Evolutionary conservation across 2,888 invertebrate species (phyloP), one percentile per base, ranked within the genome.

Genomic region (Limnephilus auricula): DNA sequence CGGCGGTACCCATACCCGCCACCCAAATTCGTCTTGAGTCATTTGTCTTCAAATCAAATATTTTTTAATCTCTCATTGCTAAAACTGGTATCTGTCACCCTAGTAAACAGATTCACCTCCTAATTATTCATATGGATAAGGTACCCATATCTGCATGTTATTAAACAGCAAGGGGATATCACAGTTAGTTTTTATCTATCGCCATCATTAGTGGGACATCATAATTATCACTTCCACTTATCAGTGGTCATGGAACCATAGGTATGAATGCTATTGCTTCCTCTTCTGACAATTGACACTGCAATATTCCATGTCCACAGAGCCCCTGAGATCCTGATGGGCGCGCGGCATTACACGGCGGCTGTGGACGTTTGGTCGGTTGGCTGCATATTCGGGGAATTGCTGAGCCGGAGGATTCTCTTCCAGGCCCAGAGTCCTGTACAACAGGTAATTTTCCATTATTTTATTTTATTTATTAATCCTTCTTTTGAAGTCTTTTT

Each of bases 351-450:
- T 95, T 99, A 99, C 96, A 98, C 98, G 12, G 98, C 98, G 15
- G 99, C 99, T 6, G 99, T 99, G 85, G 99, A 99, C 95, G 99
- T 99, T 90, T 99, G 99, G 99, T 99, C 99, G 83, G 99, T 99
- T 85, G 99, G 99, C 86, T 99, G 99, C 95, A 99, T 99, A 95
- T 99, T 99, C 95, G 99, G 99, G 79, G 99, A 99, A 95, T 97
- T 99, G 92, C 97, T 99, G 88, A 99, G 99, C 91, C 96, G 99
- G 93, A 96, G 99, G 94, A 99, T 99, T 94, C 97, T 99, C 93
- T 99, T 99, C 96, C 99, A 99, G 96, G 99, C 99, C 82, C 99
- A 99, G 95, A 99, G 98, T 95, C 99, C 99, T 31, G 98, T 99
- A 93, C 99, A 99, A 95, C 99, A 99, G 97, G 98, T 98, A 94